phyloP scores from a whole-genome alignment of 2,797 vertebrate species.

The Sebastes diaconus region DNA sequence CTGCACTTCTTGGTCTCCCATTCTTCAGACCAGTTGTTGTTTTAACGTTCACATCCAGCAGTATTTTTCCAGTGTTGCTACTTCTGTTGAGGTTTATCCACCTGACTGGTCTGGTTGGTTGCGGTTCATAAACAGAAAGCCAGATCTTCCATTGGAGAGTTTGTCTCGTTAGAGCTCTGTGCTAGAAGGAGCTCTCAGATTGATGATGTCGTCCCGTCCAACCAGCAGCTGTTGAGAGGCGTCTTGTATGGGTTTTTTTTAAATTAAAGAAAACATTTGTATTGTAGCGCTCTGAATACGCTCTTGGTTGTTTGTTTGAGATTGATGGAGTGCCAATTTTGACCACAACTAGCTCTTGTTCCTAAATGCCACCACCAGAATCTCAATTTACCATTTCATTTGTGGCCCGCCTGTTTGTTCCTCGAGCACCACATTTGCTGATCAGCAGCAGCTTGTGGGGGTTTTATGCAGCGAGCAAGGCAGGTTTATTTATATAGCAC shows the following conservation, averaged over 20 bases:
- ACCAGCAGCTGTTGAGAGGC: not conserved
- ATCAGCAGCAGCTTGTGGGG: not conserved
- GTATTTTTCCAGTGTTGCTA: not conserved
- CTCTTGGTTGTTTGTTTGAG: not conserved
- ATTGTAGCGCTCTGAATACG: not conserved
- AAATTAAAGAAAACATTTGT: not conserved
- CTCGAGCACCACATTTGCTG: not conserved
- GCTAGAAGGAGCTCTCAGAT: too few species aligned
- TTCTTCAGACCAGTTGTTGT: slow-evolving; percentile 1
- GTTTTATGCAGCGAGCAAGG: not conserved
- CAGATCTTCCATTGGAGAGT: too few species aligned
- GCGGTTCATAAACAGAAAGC: too few species aligned
- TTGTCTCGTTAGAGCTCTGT: too few species aligned
- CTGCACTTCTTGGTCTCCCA: not conserved
- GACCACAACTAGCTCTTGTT: not conserved
- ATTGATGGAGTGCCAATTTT: not conserved
- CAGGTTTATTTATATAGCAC: not conserved
- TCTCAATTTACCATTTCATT: not conserved
- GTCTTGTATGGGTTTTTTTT: not conserved
- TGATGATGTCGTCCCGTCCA: too few species aligned
- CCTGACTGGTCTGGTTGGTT: not conserved
- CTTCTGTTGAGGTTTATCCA: not conserved
- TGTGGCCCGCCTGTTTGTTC: not conserved
- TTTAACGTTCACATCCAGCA: not conserved
- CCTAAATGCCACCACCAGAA: not conserved